Base-by-base conservation (phyloP, 2,888 invertebrate species). In the Hylaea fasciaria region DNA sequence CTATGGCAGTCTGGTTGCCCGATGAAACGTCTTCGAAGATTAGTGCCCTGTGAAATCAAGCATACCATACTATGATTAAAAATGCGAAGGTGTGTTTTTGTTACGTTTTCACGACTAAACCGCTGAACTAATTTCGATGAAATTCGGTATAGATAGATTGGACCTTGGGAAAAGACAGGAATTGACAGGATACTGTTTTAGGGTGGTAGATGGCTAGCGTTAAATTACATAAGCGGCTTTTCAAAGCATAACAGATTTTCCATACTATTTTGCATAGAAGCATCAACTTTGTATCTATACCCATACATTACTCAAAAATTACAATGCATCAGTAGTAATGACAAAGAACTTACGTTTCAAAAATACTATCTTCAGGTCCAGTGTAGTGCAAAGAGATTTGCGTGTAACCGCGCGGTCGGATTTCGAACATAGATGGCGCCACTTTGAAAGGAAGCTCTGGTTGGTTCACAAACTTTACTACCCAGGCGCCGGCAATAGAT, bases 11-110 rank as follows among this genome's bases (percentile, higher is more conserved):
- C 57, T 76, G 80, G 10, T 72, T 71, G 9, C 83, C 82, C 0
- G 81, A 79, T 0, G 74, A 63, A 3, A 73, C 65, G 22, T 92
- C 90, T 80, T 89, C 90, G 35, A 92, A 83, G 49, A 80, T 65
- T 28, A 91, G 59, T 0, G 72, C 78, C n/a, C 91, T 91, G 14
- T 8, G 81, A 2, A 79, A 81, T 52, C 14, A 28, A 37, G 35
- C 35, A 35, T 35, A n/a, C n/a, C n/a, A n/a, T n/a, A n/a, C n/a
- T n/a, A n/a, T n/a, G n/a, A n/a, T n/a, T n/a, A n/a, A n/a, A n/a
- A n/a, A n/a, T n/a, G n/a, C n/a, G n/a, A n/a, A n/a, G n/a, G n/a
- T n/a, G n/a, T n/a, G n/a, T n/a, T n/a, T n/a, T n/a, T n/a, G n/a
- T n/a, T n/a, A n/a, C n/a, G n/a, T n/a, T n/a, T n/a, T n/a, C n/a